These are phyloP conservation scores for Drosophila trapezifrons DNA, from an alignment of 1,140 invertebrate species.

Conservation along the genomic window DNA sequence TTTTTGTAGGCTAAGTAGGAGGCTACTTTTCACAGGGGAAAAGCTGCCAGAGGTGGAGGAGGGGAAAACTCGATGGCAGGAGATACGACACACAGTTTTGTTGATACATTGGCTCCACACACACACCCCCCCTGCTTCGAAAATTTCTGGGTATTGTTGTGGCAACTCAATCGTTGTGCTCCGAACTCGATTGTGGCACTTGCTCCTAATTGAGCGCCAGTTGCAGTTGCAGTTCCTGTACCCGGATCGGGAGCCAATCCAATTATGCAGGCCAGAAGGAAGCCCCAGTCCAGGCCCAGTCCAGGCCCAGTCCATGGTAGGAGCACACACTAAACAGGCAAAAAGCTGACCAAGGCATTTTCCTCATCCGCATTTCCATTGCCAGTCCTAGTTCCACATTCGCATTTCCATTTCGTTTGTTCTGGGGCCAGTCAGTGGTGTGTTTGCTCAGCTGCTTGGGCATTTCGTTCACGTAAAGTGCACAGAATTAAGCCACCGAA, in stretches of 20 bases:
- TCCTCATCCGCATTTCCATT: slow-evolving; percentile 37
- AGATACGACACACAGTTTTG: slow-evolving; percentile 30
- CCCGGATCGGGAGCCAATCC: slow-evolving; percentile 43
- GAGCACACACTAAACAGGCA: slow-evolving; percentile 26
- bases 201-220: slow-evolving; percentile 49
- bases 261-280: slow-evolving; percentile 67
- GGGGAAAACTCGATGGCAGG: background rate
- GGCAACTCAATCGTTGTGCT: slow-evolving; percentile 53
- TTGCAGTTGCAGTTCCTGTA: slow-evolving; percentile 20
- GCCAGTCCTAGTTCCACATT: slow-evolving; percentile 25
- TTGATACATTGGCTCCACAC: slow-evolving; percentile 45
- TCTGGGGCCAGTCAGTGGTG: slow-evolving; percentile 9
- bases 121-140: background rate
- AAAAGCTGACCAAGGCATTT: slow-evolving; percentile 61
- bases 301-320: background rate
- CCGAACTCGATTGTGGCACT: slow-evolving; percentile 41
- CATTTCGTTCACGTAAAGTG: slow-evolving; percentile 71
- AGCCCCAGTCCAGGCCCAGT: too few species aligned
- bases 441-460: slow-evolving; percentile 36
- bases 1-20: slow-evolving; percentile 39
- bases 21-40: slow-evolving; percentile 8
- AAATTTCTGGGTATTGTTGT: slow-evolving; percentile 34
- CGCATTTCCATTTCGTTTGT: slow-evolving; percentile 56
- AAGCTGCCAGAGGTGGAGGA: background rate
- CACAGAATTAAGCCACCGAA: slow-evolving; percentile 66